Base-by-base conservation (phyloP, 2,888 invertebrate genomes). In the Thelaira solivaga region DNA sequence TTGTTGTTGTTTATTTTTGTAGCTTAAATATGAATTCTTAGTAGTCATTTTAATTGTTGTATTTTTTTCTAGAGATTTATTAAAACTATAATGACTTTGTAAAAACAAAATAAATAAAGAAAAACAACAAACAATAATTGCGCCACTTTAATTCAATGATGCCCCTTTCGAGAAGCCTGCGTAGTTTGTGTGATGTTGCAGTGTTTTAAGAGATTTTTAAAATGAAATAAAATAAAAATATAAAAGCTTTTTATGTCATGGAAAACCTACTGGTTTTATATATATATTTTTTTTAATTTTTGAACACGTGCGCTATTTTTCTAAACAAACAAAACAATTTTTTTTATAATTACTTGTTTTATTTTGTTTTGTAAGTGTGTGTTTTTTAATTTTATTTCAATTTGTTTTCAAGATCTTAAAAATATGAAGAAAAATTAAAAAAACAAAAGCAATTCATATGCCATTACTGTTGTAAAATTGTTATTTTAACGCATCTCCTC, bases 281-380 rank as follows among this genome's bases (percentile, higher is more conserved):
- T 57, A 22, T 57, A 20, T 26, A 41, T 24, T 43, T 49, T n/a
- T 41, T 34, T 31, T 20, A 18, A 16, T 18, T 62, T 36, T 47
- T 65, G 74, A 78, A 78, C 78, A 78, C 78, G 78, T 78, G 78
- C 78, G 78, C 65, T 45, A 31, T 71, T 61, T 65, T 59, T 64
- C 29, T 29, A 67, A 72, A 61, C 67, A 77, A 72, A 61, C 43
- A 77, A 76, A 72, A 61, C 43, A 77, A 76, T 67, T 20, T 67
- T 43, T 59, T 59, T 59, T 59, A 31, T 72, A 47, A 64, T 64
- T 62, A 61, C 62, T 49, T 64, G 62, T 43, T 72, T 57, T 49
- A 53, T 41, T 20, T 31, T 18, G 11, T 47, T 2, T 36, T 43
- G n/a, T 31, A 10, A 13, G 41, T 31, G 5, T 36, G 16, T 29